These are phyloP conservation scores for Siniperca knerii DNA, from an alignment of 2,113 vertebrate species.

Conservation along the genomic window DNA sequence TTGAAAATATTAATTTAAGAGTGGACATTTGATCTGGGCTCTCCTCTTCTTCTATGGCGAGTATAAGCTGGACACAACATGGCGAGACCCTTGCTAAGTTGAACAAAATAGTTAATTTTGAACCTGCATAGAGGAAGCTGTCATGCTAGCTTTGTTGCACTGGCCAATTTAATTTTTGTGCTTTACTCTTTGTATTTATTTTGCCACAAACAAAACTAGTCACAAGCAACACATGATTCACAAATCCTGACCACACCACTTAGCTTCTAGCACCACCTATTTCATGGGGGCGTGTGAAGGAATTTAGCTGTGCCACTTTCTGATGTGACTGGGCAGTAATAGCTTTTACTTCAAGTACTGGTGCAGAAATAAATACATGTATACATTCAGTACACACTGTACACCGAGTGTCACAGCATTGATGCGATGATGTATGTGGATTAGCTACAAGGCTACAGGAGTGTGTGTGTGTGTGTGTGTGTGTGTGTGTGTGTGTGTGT, in stretches of 20 bases:
- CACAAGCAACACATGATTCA: not conserved
- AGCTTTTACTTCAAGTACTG: not conserved
- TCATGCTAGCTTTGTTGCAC: not conserved
- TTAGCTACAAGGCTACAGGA: slow-evolving; percentile 27
- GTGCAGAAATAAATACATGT: not conserved
- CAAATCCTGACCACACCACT: not conserved
- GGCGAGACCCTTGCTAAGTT: not conserved
- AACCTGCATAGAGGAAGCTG: no score
- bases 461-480: no score
- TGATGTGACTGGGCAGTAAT: not conserved
- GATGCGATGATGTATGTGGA: slow-evolving; percentile 50
- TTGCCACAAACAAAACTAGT: not conserved
- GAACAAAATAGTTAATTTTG: no score
- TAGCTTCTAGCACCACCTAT: not conserved
- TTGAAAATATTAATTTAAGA: not conserved
- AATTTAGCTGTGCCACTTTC: not conserved
- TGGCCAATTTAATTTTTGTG: not conserved
- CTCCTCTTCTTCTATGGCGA: not conserved
- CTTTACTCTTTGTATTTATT: not conserved
- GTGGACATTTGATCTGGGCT: not conserved
- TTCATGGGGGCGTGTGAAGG: not conserved
- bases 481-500: no score
- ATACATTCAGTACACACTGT: not conserved
- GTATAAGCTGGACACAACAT: not conserved
- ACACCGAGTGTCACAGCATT: slow-evolving; percentile 16